A percentile compares a stretch with the other conserved stretches of the same genome.
phyloP scores from a whole-genome alignment of 2,797 vertebrate species.

The Furcifer pardalis region DNA sequence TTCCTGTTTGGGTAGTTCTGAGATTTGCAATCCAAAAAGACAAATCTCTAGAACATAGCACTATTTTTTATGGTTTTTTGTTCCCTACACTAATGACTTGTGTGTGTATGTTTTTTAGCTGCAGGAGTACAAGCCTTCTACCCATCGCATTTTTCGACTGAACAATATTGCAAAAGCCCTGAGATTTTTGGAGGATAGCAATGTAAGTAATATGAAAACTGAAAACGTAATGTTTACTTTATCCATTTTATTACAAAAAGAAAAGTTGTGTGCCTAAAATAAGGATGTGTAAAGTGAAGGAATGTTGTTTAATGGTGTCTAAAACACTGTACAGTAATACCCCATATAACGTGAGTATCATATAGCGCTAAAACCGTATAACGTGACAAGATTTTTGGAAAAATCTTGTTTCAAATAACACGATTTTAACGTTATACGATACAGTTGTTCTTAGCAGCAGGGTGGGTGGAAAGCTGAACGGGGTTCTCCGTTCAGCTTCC shows the following conservation, averaged over 20 bases:
- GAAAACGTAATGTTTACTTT: background rate
- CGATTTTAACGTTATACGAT: too few relatives aligned
- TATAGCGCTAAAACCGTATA: too few relatives aligned
- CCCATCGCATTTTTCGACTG: constrained; percentile 94
- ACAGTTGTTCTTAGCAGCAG: too few relatives aligned
- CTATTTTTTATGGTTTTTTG: background rate
- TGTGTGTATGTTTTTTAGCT: constrained; percentile 77
- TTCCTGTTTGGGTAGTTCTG: background rate
- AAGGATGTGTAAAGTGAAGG: constrained; percentile 16
- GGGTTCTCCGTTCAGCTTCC: too few relatives aligned
- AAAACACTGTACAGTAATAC: constrained; percentile 38
- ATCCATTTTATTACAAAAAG: constrained; percentile 3
- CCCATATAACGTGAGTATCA: too few relatives aligned
- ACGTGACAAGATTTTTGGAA: too few relatives aligned
- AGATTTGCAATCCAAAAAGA: background rate
- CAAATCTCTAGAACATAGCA: too few relatives aligned
- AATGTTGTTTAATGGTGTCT: constrained; percentile 40
- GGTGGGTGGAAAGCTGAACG: too few relatives aligned
- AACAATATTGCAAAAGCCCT: constrained; percentile 97
- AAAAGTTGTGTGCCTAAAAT: background rate
- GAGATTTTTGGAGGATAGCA: constrained; percentile 93
- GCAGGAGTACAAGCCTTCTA: constrained; percentile 91
- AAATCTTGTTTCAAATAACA: too few relatives aligned
- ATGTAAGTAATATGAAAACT: constrained; percentile 81
- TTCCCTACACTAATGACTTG: background rate